Evolutionary conservation across 2,113 vertebrate species (phyloP), one percentile per base, ranked within the genome.

Genomic region (Noturus placidus): DNA sequence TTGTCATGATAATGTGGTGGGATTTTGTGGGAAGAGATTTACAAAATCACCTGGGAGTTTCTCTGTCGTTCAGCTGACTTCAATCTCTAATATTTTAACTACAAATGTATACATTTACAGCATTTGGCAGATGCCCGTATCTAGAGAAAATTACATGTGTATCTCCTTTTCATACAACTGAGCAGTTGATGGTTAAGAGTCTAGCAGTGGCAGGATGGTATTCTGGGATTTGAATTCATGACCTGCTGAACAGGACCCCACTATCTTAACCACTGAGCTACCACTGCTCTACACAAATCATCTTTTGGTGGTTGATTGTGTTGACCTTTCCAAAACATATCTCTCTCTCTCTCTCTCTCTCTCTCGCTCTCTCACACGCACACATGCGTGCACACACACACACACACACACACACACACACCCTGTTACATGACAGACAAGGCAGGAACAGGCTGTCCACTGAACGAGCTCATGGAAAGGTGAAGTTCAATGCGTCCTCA

Each of bases 391-490:
- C n/a, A n/a, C 72, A 79, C 14, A 30, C 78, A 57, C 54, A 11
- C 33, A 42, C 19, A 38, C 56, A 38, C 52, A 35, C 30, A 25
- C 79, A 81, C 10, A 25, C 79, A 59, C 70, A 74, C 70, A 22
- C 30, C 22, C 17, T 42, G 65, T 74, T 38, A 67, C 56, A 22
- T 69, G n/a, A 69, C 35, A 69, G n/a, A 83, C 14, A 83, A n/a
- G n/a, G 9, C 50, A 72, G 52, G 83, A 84, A 84, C 83, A 72
- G 33, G 33, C 65, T 72, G 83, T 84, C n/a, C 63, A 67, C 20
- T 61, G 22, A 30, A 63, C 35, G 17, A 82, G 13, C 57, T 63
- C 19, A 33, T 65, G 22, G 33, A 35, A 63, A 82, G 35, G 35
- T 82, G 35, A 38, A 42, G 56, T 33, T 38, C 7, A 59, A 33